A percentile compares a stretch with the other conserved stretches of the same genome.
phyloP scores from a whole-genome alignment of 2,888 invertebrate species.

The Xanthorhoe designata region DNA sequence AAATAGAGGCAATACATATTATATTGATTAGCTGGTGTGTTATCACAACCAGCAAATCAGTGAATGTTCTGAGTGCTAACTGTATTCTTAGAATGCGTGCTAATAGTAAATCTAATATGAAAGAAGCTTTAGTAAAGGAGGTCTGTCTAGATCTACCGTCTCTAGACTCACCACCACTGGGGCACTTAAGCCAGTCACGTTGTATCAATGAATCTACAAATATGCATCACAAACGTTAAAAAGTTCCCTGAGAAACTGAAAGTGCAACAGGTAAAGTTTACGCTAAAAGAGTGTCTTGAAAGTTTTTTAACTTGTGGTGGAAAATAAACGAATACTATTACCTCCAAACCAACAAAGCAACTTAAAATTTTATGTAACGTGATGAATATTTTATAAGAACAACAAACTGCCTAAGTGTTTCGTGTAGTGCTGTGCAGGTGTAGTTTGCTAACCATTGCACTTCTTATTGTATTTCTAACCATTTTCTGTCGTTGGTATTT shows the following conservation, averaged over 20 bases:
- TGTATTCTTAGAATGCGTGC: neutral
- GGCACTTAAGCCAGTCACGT: constrained; percentile 84
- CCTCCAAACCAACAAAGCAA: constrained; percentile 5
- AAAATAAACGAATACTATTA: constrained; percentile 17
- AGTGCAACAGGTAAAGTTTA: constrained; percentile 52
- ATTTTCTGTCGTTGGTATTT: neutral
- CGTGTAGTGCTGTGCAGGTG: neutral
- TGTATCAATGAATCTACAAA: constrained; percentile 85
- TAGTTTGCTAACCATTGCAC: neutral
- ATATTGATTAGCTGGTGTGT: neutral
- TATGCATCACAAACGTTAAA: constrained; percentile 61
- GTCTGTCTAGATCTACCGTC: constrained; percentile 74
- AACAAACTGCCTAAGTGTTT: neutral
- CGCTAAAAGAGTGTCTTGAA: constrained; percentile 29
- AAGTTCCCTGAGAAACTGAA: constrained; percentile 46
- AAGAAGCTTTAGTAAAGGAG: constrained; percentile 21
- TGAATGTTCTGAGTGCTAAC: neutral
- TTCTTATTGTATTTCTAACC: neutral
- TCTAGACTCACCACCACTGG: constrained; percentile 85
- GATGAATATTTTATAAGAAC: neutral
- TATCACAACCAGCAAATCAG: neutral
- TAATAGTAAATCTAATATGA: neutral
- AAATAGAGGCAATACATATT: too few species aligned
- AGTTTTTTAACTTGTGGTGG: constrained; percentile 20
- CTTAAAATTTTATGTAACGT: neutral